These are phyloP conservation scores for Solenodon paradoxus DNA, from an alignment of 2,113 vertebrate species.

Conservation along the genomic window DNA sequence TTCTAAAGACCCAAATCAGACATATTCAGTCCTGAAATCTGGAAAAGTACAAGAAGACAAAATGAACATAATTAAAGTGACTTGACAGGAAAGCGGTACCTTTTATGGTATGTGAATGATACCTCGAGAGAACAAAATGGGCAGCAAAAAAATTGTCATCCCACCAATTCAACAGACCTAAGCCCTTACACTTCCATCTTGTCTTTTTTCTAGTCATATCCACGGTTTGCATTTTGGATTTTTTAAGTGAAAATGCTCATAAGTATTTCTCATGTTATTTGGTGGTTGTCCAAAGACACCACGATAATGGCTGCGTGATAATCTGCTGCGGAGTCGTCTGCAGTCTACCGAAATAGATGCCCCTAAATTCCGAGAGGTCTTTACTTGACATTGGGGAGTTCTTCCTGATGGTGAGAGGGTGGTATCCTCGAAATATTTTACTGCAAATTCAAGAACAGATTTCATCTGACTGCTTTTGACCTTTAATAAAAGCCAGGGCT, in stretches of 20 bases:
- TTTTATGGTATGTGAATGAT: not conserved
- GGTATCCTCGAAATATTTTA: constrained; percentile 50
- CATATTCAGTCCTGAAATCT: not conserved
- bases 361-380: not conserved
- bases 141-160: not conserved
- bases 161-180: not conserved
- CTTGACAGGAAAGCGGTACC: not conserved
- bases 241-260: not conserved
- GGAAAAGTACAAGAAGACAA: not conserved
- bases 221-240: not conserved
- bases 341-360: not conserved
- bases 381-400: not conserved
- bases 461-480: constrained; percentile 62
- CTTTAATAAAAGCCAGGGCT: constrained; percentile 68
- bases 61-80: constrained; percentile 6
- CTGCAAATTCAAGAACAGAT: constrained; percentile 61
- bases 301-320: not conserved
- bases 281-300: not conserved
- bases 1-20: not conserved
- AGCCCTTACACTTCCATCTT: not conserved
- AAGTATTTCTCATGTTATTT: not conserved
- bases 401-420: not conserved
- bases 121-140: not conserved
- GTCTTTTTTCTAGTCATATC: not conserved
- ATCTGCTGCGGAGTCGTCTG: not conserved